These are phyloP conservation scores for Synergus umbraculus DNA, from an alignment of 2,888 invertebrate species.

Conservation along the genomic window DNA sequence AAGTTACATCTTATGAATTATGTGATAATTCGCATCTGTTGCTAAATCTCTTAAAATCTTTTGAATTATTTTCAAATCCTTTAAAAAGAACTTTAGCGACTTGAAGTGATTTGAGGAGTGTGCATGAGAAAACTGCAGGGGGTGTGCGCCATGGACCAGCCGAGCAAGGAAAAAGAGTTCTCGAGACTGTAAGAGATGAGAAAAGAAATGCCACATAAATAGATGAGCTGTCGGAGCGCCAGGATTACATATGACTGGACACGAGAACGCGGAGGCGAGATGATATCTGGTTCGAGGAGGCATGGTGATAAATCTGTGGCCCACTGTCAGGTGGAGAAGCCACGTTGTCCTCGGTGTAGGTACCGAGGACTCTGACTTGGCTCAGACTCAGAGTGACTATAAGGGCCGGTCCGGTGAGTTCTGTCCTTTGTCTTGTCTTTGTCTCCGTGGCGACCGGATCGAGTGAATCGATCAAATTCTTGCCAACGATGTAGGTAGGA, in stretches of 20 bases:
- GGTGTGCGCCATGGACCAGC: background rate
- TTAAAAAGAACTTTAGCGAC: too few relatives aligned
- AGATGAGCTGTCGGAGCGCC: conserved; percentile 65
- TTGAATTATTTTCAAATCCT: too few relatives aligned
- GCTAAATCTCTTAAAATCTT: too few relatives aligned
- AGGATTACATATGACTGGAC: conserved; percentile 53
- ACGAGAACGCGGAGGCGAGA: conserved; percentile 66
- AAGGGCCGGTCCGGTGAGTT: conserved; percentile 45
- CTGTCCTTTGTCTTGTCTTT: conserved; percentile 50
- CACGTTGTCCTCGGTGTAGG: conserved; percentile 24
- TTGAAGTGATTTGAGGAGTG: background rate
- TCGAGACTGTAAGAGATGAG: conserved; percentile 42
- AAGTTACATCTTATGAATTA: too few relatives aligned
- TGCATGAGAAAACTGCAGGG: conserved; percentile 13
- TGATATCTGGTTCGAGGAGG: conserved; percentile 73
- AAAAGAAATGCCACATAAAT: conserved; percentile 65
- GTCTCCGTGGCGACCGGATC: conserved; percentile 51
- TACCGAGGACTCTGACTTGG: conserved; percentile 6
- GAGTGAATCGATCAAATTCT: conserved; percentile 44
- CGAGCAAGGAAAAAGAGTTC: conserved; percentile 38
- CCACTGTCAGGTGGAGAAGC: conserved; percentile 66
- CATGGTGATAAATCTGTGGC: conserved; percentile 74
- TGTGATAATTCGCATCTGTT: too few relatives aligned
- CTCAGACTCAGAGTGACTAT: conserved; percentile 19
- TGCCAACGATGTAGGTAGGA: conserved; percentile 40